A percentile compares a stretch with the other conserved stretches of the same genome.
phyloP scores from a whole-genome alignment of 2,888 invertebrate species.

The Drosophila kuntzei region DNA sequence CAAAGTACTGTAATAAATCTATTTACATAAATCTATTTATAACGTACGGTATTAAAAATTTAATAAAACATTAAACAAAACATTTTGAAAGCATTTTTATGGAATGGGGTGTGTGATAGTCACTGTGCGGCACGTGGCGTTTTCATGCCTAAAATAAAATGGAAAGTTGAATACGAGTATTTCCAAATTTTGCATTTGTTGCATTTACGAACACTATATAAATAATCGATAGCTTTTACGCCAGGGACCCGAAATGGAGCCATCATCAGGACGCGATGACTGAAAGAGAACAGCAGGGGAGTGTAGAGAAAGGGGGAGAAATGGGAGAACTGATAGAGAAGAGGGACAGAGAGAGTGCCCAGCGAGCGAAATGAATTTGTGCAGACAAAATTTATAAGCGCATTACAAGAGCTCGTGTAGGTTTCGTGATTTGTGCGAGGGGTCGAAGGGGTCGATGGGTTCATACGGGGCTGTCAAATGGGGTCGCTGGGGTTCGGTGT shows the following conservation, averaged over 20 bases:
- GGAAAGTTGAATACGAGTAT: constrained; percentile 43
- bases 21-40: constrained; percentile 15
- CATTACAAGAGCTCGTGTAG: constrained; percentile 72
- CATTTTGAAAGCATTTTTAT: not conserved
- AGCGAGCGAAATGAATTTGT: constrained; percentile 61
- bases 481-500: constrained; percentile 36
- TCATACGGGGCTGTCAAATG: constrained; percentile 34
- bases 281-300: constrained; percentile 11
- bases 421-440: constrained; percentile 67
- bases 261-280: constrained; percentile 39
- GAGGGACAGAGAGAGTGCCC: not conserved
- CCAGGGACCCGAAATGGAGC: constrained; percentile 55
- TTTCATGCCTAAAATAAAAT: constrained; percentile 22
- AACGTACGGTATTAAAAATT: constrained; percentile 11
- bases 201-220: constrained; percentile 61
- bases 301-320: constrained; percentile 5
- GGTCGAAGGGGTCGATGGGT: constrained; percentile 27
- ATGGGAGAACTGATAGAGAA: not conserved
- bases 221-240: constrained; percentile 78
- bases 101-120: not conserved
- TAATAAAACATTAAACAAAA: constrained; percentile 4
- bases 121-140: constrained; percentile 40
- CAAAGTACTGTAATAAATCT: constrained; percentile 16
- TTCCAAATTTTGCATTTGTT: constrained; percentile 60
- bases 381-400: constrained; percentile 80